Percentiles rank a stretch among this genome's conserved stretches.
Conservation (phyloP, 1,140 invertebrate species). For the Sycobia sp. region DNA sequence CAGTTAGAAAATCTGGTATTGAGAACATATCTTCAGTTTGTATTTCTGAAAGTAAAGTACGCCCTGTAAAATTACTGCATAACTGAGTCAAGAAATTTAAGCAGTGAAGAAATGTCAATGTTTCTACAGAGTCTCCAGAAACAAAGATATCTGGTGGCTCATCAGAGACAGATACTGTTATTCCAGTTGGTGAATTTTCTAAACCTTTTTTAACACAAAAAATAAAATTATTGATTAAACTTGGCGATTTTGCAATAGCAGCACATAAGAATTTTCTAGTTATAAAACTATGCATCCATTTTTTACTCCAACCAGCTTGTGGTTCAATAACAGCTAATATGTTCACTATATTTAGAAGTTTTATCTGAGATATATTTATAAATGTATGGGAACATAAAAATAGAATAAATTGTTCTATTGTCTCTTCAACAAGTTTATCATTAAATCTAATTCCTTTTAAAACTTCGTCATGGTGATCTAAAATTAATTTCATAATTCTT, state of each 20-base stretch:
- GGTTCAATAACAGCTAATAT: constrained; percentile 55
- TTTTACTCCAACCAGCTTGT: constrained; percentile 52
- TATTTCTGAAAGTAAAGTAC: constrained; percentile 44
- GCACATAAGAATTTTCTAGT: constrained; percentile 47
- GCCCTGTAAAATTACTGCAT: constrained; percentile 45
- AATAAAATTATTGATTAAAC: constrained; percentile 46
- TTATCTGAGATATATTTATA: constrained; percentile 31
- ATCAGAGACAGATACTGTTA: constrained; percentile 47
- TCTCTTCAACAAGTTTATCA: constrained; percentile 52
- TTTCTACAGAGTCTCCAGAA: constrained; percentile 54
- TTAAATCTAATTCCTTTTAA: constrained; percentile 45
- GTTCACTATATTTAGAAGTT: constrained; percentile 47
- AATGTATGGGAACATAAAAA: constrained; percentile 45
- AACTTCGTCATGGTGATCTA: constrained; percentile 52
- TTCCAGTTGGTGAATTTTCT: constrained; percentile 39
- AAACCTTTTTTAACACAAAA: constrained; percentile 42
- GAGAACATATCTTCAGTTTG: constrained; percentile 42
- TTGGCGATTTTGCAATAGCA: constrained; percentile 49
- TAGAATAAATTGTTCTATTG: constrained; percentile 53
- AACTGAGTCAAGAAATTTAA: constrained; percentile 50
- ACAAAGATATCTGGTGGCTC: constrained; percentile 51
- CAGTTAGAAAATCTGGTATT: constrained; percentile 47
- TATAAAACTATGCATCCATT: constrained; percentile 51
- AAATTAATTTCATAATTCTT: constrained; percentile 48
- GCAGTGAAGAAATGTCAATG: constrained; percentile 54